These are phyloP conservation scores for Vireo altiloquus DNA, from an alignment of 2,113 vertebrate species.

Conservation along the genomic window DNA sequence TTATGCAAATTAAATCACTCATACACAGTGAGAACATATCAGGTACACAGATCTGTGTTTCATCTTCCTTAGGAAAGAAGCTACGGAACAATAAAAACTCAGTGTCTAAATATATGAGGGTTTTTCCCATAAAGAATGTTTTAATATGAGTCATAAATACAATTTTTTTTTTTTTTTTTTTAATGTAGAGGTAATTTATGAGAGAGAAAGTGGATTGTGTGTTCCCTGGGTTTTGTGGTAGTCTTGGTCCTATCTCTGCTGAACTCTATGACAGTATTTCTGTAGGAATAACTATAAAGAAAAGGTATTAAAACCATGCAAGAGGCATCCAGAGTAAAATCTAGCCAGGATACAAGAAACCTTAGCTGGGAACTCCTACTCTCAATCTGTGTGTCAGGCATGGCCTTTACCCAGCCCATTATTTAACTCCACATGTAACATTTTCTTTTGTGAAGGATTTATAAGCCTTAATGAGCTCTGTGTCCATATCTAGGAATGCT, in stretches of 20 bases:
- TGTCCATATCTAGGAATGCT: background rate
- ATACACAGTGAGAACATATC: background rate
- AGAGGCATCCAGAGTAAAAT: background rate
- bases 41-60: background rate
- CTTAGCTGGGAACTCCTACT: background rate
- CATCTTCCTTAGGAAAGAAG: background rate
- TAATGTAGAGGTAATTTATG: background rate
- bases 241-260: background rate
- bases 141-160: background rate
- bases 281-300: background rate
- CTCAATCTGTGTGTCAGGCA: background rate
- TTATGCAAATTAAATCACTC: background rate
- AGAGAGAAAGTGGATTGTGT: background rate
- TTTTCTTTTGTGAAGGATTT: background rate
- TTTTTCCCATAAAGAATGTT: background rate
- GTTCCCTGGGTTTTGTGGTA: background rate
- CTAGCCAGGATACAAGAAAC: background rate
- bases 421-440: background rate
- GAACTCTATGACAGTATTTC: background rate
- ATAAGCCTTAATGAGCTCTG: background rate
- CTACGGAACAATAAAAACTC: background rate
- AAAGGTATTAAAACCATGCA: background rate
- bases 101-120: background rate
- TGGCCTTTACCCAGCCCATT: background rate
- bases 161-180: background rate